Evolutionary conservation across 2,888 invertebrate species (phyloP).

Genomic region (Abscondita cerata): DNA sequence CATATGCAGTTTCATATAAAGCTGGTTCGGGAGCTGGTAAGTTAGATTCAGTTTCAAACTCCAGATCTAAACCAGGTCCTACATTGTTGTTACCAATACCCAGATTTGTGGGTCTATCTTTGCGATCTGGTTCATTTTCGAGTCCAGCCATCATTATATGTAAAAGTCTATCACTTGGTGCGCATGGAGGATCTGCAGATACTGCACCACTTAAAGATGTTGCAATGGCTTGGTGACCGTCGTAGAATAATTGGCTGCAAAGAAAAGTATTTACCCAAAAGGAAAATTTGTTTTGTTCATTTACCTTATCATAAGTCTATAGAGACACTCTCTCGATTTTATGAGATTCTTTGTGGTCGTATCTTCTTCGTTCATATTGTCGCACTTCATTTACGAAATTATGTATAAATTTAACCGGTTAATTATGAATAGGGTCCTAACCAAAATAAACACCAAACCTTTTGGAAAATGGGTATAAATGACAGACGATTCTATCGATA

Average conservation of each 20-base stretch:
- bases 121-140: conserved; percentile 80
- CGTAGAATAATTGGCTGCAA: conserved; percentile 93
- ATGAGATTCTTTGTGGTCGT: conserved; percentile 79
- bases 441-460: neutral
- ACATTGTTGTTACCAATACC: conserved; percentile 68
- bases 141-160: conserved; percentile 87
- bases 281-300: conserved; percentile 11
- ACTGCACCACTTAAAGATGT: conserved; percentile 82
- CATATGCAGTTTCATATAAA: conserved; percentile 97
- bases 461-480: conserved; percentile 5
- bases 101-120: conserved; percentile 66
- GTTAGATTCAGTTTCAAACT: conserved; percentile 95
- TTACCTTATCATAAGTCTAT: conserved; percentile 92
- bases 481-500: no score
- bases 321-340: conserved; percentile 87
- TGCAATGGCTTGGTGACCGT: conserved; percentile 94
- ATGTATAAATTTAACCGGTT: neutral
- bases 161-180: conserved; percentile 92
- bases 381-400: conserved; percentile 22
- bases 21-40: conserved; percentile 95
- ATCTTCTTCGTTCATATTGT: conserved; percentile 56
- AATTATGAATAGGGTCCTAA: conserved; percentile 1
- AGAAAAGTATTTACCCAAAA: neutral
- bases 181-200: conserved; percentile 92
- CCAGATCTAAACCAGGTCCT: conserved; percentile 84